Evolutionary conservation across 1,140 invertebrate species (phyloP), one percentile per base, ranked within the genome.

Genomic region (Polypedilum vanderplanki): DNA sequence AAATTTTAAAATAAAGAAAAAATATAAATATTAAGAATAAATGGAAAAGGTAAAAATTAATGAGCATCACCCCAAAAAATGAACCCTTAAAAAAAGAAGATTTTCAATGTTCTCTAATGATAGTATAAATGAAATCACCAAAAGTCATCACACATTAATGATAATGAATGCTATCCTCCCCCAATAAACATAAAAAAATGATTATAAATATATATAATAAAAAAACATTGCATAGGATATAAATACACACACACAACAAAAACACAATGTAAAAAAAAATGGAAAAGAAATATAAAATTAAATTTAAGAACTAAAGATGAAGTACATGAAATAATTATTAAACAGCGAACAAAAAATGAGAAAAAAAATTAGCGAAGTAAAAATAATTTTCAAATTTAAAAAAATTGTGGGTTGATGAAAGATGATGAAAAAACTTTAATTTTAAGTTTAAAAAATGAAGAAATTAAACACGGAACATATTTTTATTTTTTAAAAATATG

Each of bases 371-470:
- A 57, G 46, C 46, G 12, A 57, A 57, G 46, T 57, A 57, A 57
- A 57, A 57, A 57, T 57, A 57, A 57, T 57, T 57, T 57, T 57
- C 46, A 57, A 57, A 57, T 57, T 57, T 57, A 57, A 57, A 46
- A 57, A 57, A 57, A n/a, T n/a, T 57, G 10, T 33, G 24, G 24
- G 24, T 33, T 33, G 24, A 3, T 5, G 24, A 33, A 33, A 3
- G 24, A 33, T 33, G n/a, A 57, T 12, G 4, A 15, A 57, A 57
- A 57, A 57, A 57, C 46, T 57, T 57, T 57, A 57, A 57, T 57
- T 57, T 57, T 57, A 57, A 57, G 9, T 57, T 57, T 57, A 57
- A 57, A n/a, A 57, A 46, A 46, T 46, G 41, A 15, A 46, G 41
- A 46, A 57, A 57, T 15, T 9, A 15, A 57, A 57, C 46, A 57